Percentiles rank a stretch among this genome's conserved stretches.
Conservation (phyloP, 2,888 invertebrate species). For the Acheta domesticus region DNA sequence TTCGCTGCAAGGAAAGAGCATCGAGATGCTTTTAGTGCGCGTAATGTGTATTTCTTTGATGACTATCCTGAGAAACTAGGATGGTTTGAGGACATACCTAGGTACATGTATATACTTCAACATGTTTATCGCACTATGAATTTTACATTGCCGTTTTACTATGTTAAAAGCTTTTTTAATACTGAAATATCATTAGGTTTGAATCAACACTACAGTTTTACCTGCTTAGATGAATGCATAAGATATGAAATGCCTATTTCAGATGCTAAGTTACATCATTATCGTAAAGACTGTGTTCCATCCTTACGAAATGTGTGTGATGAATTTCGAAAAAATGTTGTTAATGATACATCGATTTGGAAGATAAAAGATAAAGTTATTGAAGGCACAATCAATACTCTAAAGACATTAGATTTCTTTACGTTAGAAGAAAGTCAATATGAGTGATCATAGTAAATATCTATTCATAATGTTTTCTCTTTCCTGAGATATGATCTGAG, state of each 20-base stretch:
- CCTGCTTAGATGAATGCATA: background rate
- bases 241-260: no score
- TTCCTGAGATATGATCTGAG: no score
- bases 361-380: constrained; percentile 3
- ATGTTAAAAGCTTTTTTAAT: constrained; percentile 4
- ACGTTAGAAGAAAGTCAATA: no score
- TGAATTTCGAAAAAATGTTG: background rate
- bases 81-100: no score
- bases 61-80: no score
- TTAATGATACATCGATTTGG: constrained; percentile 20
- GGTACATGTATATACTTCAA: background rate
- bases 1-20: background rate
- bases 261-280: constrained; percentile 11
- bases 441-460: no score
- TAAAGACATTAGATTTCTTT: no score
- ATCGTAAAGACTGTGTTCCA: background rate
- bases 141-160: background rate
- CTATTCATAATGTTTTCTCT: no score
- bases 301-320: background rate
- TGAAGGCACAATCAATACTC: no score
- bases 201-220: constrained; percentile 5
- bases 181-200: background rate
- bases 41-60: background rate
- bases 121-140: background rate
- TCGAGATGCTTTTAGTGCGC: background rate